A percentile compares a stretch with the other conserved stretches of the same genome.
Conservation (phyloP, 1,140 invertebrate species). For the Proales similis region DNA sequence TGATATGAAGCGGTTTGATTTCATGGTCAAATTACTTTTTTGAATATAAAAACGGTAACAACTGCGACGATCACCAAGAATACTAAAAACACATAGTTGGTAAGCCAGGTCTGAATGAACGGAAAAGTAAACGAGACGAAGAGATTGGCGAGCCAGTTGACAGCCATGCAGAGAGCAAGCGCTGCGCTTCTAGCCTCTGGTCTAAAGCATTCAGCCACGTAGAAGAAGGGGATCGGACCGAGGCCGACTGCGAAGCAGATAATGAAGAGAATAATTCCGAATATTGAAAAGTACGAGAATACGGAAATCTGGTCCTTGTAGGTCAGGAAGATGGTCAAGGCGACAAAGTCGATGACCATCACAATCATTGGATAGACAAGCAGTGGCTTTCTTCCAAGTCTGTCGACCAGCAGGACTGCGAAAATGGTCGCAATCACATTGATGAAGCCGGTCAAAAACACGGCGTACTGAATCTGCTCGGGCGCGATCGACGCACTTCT, state of each 20-base stretch:
- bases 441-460: constrained; percentile 63
- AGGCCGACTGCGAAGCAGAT: constrained; percentile 80
- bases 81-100: constrained; percentile 59
- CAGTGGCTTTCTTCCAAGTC: constrained; percentile 41
- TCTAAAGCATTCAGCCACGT: constrained; percentile 85
- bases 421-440: constrained; percentile 65
- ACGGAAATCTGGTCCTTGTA: constrained; percentile 54
- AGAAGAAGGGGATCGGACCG: constrained; percentile 83
- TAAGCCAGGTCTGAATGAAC: constrained; percentile 56
- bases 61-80: constrained; percentile 50
- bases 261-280: constrained; percentile 70
- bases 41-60: constrained; percentile 40
- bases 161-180: constrained; percentile 67
- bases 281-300: constrained; percentile 78
- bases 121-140: constrained; percentile 40
- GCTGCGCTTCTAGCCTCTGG: constrained; percentile 91
- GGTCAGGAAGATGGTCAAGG: constrained; percentile 18
- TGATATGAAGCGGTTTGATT: background rate
- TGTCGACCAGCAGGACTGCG: constrained; percentile 52
- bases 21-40: background rate
- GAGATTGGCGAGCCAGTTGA: constrained; percentile 41
- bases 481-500: constrained; percentile 59
- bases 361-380: constrained; percentile 14
- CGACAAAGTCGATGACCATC: constrained; percentile 20
- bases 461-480: constrained; percentile 60